Percentiles rank a stretch among this genome's conserved stretches.
phyloP scores from a whole-genome alignment of 2,888 invertebrate genomes.

The Trilocha varians region DNA sequence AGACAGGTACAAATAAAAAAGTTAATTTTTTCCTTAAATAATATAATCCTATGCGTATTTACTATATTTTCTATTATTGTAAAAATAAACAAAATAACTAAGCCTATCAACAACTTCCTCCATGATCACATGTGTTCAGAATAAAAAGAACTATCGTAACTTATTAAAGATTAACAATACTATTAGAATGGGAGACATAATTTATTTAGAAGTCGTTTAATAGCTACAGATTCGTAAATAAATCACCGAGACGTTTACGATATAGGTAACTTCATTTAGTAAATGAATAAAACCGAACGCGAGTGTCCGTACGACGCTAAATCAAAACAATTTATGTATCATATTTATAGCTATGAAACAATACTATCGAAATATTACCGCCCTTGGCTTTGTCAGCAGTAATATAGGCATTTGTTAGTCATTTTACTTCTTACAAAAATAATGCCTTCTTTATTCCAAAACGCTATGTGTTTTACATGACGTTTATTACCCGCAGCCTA shows the following conservation, averaged over 20 bases:
- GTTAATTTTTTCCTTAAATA: too few species aligned
- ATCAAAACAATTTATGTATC: slow-evolving; percentile 49
- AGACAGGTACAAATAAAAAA: too few species aligned
- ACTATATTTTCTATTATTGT: too few species aligned
- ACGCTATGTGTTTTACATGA: too few species aligned
- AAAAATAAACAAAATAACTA: too few species aligned
- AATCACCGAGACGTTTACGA: slow-evolving; percentile 48
- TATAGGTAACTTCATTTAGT: slow-evolving; percentile 44
- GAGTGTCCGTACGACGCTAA: slow-evolving; percentile 31
- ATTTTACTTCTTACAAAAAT: too few species aligned
- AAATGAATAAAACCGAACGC: slow-evolving; percentile 52
- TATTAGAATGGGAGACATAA: neutral
- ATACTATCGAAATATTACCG: slow-evolving; percentile 21
- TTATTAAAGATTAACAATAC: neutral
- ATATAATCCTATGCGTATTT: too few species aligned
- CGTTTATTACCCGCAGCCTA: too few species aligned
- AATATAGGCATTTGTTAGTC: neutral
- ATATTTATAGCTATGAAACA: slow-evolving; percentile 30
- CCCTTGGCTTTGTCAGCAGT: slow-evolving; percentile 16
- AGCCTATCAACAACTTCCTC: too few species aligned
- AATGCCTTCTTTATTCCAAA: too few species aligned
- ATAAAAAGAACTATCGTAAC: too few species aligned
- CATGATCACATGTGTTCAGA: too few species aligned
- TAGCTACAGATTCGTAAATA: slow-evolving; percentile 37
- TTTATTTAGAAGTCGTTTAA: slow-evolving; percentile 20